Conservation (phyloP, 1,140 invertebrate species). For the Ceratoteleas bidentatus region DNA sequence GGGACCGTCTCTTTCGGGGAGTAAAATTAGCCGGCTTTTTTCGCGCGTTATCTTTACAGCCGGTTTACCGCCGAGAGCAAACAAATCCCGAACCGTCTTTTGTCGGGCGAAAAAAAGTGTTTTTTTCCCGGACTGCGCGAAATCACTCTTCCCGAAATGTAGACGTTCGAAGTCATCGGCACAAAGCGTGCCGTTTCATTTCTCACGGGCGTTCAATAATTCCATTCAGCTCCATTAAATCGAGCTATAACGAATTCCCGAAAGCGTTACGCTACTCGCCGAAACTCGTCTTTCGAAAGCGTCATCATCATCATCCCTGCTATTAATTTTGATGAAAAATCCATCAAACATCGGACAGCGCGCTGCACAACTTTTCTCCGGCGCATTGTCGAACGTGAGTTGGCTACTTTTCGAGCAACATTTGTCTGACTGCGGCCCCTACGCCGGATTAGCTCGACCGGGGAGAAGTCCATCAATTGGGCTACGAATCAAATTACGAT, state of each 20-base stretch:
- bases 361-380: constrained; percentile 59
- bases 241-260: constrained; percentile 59
- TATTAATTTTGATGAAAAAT: constrained; percentile 68
- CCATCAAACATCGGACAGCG: constrained; percentile 61
- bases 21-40: background rate
- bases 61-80: too few relatives aligned
- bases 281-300: constrained; percentile 50
- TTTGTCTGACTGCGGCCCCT: constrained; percentile 53
- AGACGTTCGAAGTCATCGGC: constrained; percentile 10
- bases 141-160: constrained; percentile 33
- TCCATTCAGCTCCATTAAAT: constrained; percentile 60
- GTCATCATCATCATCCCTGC: constrained; percentile 63
- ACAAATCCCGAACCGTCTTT: too few relatives aligned
- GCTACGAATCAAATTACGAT: constrained; percentile 7
- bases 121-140: background rate
- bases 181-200: constrained; percentile 40
- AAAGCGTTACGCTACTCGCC: constrained; percentile 53
- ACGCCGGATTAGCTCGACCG: constrained; percentile 39
- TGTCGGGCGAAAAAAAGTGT: constrained; percentile 3
- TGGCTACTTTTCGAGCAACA: constrained; percentile 62
- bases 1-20: background rate
- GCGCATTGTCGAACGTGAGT: constrained; percentile 64
- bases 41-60: too few relatives aligned
- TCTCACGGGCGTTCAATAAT: constrained; percentile 53
- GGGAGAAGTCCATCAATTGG: constrained; percentile 6